Evolutionary conservation across 2,888 invertebrate genomes (phyloP).

Genomic region (Yponomeuta evonymella): DNA sequence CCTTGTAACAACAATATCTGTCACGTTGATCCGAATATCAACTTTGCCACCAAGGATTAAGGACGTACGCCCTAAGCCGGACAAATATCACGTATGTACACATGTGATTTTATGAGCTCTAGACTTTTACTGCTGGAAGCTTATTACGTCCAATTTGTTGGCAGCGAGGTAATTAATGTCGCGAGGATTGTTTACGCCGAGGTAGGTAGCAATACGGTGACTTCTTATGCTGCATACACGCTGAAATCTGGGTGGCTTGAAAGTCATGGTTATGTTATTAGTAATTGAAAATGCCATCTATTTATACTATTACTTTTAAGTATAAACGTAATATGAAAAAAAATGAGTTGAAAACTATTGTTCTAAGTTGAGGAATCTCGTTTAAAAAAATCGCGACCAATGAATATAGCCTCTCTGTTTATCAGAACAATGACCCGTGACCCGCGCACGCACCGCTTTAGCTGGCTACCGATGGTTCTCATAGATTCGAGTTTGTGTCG

Average conservation of each 20-base stretch:
- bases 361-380: too few relatives aligned
- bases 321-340: background rate
- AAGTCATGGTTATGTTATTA: too few relatives aligned
- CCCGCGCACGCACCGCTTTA: too few relatives aligned
- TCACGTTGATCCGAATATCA: background rate
- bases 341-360: too few relatives aligned
- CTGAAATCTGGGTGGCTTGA: too few relatives aligned
- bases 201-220: background rate
- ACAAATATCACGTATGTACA: conserved; percentile 1
- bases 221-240: background rate
- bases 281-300: too few relatives aligned
- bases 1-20: background rate
- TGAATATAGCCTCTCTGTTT: too few relatives aligned
- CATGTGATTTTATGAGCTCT: background rate
- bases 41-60: background rate
- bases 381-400: too few relatives aligned
- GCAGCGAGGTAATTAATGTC: conserved; percentile 10
- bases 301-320: too few relatives aligned
- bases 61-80: background rate
- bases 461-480: too few relatives aligned
- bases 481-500: too few relatives aligned
- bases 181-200: background rate
- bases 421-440: too few relatives aligned
- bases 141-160: conserved; percentile 3
- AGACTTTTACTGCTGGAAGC: background rate